Base-by-base conservation (phyloP, 2,888 invertebrate species). In the Subacronicta megacephala region DNA sequence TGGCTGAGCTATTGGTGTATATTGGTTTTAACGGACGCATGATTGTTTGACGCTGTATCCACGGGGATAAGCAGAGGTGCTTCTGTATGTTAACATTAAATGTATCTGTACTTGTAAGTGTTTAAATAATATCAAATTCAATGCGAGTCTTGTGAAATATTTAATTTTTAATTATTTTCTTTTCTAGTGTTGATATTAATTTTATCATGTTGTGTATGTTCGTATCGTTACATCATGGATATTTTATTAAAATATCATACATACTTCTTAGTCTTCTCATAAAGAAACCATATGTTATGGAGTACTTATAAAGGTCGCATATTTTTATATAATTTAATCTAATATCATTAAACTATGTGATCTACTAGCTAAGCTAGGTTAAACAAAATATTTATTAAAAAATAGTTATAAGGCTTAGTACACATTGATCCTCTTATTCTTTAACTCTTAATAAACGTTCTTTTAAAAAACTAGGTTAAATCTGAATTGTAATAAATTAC, bases 291-390 rank as follows among this genome's bases (percentile, higher is more conserved):
- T 45, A 33, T 67, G 4, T 58, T 40, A 31, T 60, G 45, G 38
- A 68, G 53, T 46, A 60, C 42, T 46, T 57, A 36, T 38, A 12
- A 37, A 33, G 13, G 12, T 50, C 44, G 23, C 58, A 29, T 42
- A 36, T 43, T 18, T 46, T 33, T 61, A 42, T 38, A 29, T 29
- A 18, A 45, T 53, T 26, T 15, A 31, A 47, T 44, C 26, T 46
- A 26, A 59, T 75, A 60, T 62, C 43, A 51, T 61, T 46, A 44
- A 53, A 55, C 33, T 67, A 62, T 76, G 75, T 76, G 72, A 74
- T 69, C 46, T 41, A 59, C 76, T 77, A 68, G 77, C 70, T 66
- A 72, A 70, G 75, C 75, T 77, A 70, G 78, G 51, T 60, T 55
- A 54, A 59, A 51, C 9, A 53, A 33, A 29, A 52, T 43, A 40